Evolutionary conservation across 2,888 invertebrate genomes (phyloP).

Genomic region (Dryobota labecula): DNA sequence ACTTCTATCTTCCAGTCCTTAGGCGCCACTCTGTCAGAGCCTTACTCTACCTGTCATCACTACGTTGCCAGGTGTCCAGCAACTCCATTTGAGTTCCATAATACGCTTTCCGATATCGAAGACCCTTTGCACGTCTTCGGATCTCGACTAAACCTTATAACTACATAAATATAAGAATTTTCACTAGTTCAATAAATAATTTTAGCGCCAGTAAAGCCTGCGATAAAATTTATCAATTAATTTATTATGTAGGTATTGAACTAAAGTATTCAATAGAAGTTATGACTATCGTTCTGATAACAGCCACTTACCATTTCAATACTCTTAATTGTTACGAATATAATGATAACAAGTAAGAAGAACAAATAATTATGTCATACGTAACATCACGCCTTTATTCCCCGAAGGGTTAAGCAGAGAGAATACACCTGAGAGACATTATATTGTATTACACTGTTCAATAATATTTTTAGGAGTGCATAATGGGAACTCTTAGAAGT

Average conservation of each 20-base stretch:
- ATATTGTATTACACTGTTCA: no score
- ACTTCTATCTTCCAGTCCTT: no score
- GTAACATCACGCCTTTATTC: background rate
- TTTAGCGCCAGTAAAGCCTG: background rate
- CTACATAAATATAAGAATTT: background rate
- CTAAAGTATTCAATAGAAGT: slow-evolving; percentile 17
- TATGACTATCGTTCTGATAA: slow-evolving; percentile 20
- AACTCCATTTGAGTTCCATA: no score
- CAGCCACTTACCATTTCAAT: slow-evolving; percentile 21
- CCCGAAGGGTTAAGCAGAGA: background rate
- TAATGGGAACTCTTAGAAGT: no score
- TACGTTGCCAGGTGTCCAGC: no score
- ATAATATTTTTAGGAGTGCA: no score
- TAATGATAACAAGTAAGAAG: background rate
- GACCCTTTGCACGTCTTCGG: no score
- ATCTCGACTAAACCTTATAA: no score
- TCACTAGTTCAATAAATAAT: background rate
- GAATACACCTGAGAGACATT: no score
- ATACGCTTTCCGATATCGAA: no score
- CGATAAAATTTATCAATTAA: slow-evolving; percentile 37
- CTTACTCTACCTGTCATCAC: no score
- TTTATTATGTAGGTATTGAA: slow-evolving; percentile 30
- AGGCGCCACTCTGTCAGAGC: no score
- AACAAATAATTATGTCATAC: background rate
- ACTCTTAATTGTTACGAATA: background rate